Evolutionary conservation across 2,113 vertebrate species (phyloP).

Genomic region (Mastomys natalensis): DNA sequence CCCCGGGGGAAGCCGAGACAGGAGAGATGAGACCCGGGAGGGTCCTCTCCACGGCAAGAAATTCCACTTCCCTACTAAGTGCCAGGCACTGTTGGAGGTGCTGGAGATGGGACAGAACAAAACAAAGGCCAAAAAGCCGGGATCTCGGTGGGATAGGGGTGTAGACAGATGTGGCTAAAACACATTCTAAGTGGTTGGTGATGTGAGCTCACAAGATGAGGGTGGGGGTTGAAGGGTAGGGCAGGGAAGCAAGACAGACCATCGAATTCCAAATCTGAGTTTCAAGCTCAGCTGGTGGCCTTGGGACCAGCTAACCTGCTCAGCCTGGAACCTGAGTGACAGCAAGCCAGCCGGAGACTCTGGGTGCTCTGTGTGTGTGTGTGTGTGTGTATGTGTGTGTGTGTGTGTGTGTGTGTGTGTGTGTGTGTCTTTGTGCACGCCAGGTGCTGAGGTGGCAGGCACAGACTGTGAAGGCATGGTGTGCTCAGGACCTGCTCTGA

Average conservation of each 20-base stretch:
- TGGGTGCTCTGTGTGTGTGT: too few species aligned
- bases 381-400: too few species aligned
- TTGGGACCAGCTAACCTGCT: too few species aligned
- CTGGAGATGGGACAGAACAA: background rate
- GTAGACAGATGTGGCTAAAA: background rate
- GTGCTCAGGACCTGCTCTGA: background rate
- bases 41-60: background rate
- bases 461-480: accelerated
- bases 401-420: too few species aligned
- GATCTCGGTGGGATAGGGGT: too few species aligned
- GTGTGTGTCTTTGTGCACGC: too few species aligned
- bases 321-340: background rate
- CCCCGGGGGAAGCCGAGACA: background rate
- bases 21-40: background rate
- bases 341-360: too few species aligned
- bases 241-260: background rate
- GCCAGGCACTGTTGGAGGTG: background rate
- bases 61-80: background rate
- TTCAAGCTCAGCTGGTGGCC: background rate
- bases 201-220: accelerated
- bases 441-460: background rate
- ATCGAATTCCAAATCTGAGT: background rate
- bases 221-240: background rate
- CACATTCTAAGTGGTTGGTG: accelerated
- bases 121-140: background rate